Percentiles rank a stretch among this genome's conserved stretches.
Conservation (phyloP, 2,113 vertebrate genomes). For the Microtus richardsoni region DNA sequence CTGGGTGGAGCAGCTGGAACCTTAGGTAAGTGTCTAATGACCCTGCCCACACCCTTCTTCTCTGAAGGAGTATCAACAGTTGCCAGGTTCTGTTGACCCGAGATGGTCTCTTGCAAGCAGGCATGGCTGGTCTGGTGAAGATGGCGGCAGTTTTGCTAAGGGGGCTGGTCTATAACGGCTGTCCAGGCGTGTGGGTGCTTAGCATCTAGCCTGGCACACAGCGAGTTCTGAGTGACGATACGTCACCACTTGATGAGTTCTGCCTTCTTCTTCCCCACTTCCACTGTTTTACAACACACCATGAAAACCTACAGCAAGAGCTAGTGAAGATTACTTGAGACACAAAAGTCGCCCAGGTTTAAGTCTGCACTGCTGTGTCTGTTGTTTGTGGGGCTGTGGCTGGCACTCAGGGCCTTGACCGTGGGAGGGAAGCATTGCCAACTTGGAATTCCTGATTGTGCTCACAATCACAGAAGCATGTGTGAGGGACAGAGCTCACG, state of each 20-base stretch:
- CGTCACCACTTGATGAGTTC: rapidly evolving
- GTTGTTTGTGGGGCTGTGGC: neutral
- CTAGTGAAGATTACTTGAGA: neutral
- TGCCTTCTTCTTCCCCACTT: neutral
- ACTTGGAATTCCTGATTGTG: neutral
- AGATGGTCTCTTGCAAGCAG: neutral
- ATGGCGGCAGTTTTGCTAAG: neutral
- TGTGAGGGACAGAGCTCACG: neutral
- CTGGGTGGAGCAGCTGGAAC: neutral
- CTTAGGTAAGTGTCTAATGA: neutral
- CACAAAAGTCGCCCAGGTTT: neutral
- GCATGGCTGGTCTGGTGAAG: neutral
- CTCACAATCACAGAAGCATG: no score
- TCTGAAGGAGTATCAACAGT: neutral
- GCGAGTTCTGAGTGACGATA: neutral
- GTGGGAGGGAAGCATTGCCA: neutral
- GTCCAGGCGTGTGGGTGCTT: neutral
- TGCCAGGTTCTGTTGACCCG: neutral
- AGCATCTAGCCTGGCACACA: neutral
- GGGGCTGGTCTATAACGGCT: neutral
- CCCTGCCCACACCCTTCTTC: neutral
- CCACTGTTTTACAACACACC: neutral
- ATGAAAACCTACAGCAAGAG: neutral
- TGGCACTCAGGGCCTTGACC: neutral
- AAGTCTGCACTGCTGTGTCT: neutral